phyloP scores from a whole-genome alignment of 1,140 invertebrate genomes.

The Leptinotarsa texana region DNA sequence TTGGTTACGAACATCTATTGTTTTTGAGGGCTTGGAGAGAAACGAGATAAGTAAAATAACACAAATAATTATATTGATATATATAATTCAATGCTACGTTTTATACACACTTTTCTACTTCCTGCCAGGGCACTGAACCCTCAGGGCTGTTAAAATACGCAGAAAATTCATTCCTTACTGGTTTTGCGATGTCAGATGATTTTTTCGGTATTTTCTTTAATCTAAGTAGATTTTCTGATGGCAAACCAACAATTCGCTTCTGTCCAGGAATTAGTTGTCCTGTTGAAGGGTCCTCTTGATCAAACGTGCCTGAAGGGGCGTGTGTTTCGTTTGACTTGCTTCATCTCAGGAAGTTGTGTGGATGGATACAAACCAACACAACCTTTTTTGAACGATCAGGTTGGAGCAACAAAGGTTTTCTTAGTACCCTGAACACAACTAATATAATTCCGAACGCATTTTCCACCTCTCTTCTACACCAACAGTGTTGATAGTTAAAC shows the following conservation, averaged over 20 bases:
- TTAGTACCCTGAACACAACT: background rate
- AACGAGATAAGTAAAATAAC: background rate
- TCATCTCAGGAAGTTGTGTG: background rate
- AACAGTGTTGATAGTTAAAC: background rate
- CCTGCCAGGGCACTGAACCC: background rate
- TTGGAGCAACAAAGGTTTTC: conserved; percentile 11
- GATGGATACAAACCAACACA: background rate
- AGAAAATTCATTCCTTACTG: background rate
- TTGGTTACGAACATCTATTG: background rate
- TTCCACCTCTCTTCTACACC: background rate
- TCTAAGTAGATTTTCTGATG: background rate
- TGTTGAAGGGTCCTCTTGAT: background rate
- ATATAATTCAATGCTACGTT: background rate
- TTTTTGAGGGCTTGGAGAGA: background rate
- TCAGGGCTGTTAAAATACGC: background rate
- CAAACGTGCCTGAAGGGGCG: background rate
- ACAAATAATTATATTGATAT: background rate
- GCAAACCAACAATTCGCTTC: background rate
- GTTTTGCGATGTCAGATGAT: background rate
- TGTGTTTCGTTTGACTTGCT: background rate
- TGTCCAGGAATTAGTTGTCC: background rate
- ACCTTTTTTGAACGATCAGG: background rate
- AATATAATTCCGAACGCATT: background rate
- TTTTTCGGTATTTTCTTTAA: background rate
- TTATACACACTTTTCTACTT: background rate